Evolutionary conservation across 2,113 vertebrate species (phyloP).

Genomic region (Takifugu flavidus): DNA sequence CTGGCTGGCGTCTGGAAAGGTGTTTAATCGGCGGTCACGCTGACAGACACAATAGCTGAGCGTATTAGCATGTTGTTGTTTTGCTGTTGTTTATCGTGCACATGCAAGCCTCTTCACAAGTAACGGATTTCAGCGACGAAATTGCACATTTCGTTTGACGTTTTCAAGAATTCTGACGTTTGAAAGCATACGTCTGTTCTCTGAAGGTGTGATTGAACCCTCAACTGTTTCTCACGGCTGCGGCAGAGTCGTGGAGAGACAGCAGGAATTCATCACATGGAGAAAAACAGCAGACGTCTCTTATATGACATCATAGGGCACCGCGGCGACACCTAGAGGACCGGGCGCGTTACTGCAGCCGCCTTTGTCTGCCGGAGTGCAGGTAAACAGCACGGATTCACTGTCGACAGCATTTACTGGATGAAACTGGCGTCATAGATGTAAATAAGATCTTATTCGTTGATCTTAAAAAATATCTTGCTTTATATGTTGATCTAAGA

Average conservation of each 20-base stretch:
- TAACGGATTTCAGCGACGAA: background rate
- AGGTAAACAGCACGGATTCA: background rate
- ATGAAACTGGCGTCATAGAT: too few species aligned
- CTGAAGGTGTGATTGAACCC: background rate
- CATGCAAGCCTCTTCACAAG: slow-evolving; percentile 1
- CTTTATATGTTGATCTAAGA: too few species aligned
- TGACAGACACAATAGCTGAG: slow-evolving; percentile 44
- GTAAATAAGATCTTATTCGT: too few species aligned
- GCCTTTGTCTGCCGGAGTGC: slow-evolving; percentile 27
- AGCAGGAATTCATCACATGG: slow-evolving; percentile 25
- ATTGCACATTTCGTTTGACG: background rate
- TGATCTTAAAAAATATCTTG: too few species aligned
- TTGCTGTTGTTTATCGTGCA: slow-evolving; percentile 3
- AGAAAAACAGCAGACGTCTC: slow-evolving; percentile 44
- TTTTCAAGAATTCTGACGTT: background rate
- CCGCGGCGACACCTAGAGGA: slow-evolving; percentile 64
- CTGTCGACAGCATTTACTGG: too few species aligned
- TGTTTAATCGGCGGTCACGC: slow-evolving; percentile 61
- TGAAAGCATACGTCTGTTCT: background rate
- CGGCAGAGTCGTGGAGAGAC: slow-evolving; percentile 44
- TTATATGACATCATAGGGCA: slow-evolving; percentile 57
- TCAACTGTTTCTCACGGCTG: slow-evolving; percentile 8
- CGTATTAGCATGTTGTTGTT: slow-evolving; percentile 5
- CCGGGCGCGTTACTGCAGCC: slow-evolving; percentile 29
- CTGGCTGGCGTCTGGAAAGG: slow-evolving; percentile 70